Evolutionary conservation across 2,888 invertebrate species (phyloP).

Genomic region (Scaeva pyrastri): DNA sequence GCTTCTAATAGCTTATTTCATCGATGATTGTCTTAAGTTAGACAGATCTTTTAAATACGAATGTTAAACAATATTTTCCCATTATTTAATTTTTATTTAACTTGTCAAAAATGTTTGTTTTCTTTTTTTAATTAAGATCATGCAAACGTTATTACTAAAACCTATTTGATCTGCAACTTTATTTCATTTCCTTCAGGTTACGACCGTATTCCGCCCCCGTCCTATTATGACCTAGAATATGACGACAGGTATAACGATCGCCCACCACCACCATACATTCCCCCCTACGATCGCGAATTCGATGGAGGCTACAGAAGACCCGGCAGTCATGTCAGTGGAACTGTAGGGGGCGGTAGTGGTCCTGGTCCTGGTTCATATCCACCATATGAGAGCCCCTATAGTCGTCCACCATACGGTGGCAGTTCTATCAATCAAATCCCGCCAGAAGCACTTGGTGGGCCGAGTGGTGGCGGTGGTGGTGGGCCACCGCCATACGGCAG

Average conservation of each 20-base stretch:
- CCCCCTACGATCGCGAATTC: constrained; percentile 82
- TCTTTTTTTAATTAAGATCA: background rate
- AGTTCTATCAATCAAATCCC: constrained; percentile 76
- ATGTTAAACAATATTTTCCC: too few relatives aligned
- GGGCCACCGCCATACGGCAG: constrained; percentile 77
- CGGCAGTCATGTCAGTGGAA: constrained; percentile 76
- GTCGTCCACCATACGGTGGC: constrained; percentile 80
- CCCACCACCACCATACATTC: constrained; percentile 70
- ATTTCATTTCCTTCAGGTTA: constrained; percentile 78
- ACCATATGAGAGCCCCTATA: constrained; percentile 81
- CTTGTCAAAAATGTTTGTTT: background rate
- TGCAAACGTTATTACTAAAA: background rate
- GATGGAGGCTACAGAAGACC: constrained; percentile 80
- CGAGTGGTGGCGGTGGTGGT: constrained; percentile 78
- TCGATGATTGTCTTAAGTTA: too few relatives aligned
- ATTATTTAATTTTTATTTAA: too few relatives aligned
- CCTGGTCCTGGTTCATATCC: constrained; percentile 78
- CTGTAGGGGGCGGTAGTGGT: constrained; percentile 6
- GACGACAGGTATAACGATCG: constrained; percentile 81
- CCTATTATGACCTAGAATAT: constrained; percentile 82
- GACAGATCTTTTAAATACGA: too few relatives aligned
- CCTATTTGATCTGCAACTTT: background rate
- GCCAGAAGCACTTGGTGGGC: constrained; percentile 76
- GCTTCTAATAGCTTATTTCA: too few relatives aligned
- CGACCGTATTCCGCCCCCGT: constrained; percentile 80